phyloP scores from a whole-genome alignment of 64 coral and sea anemone genomes.

The Actinia tenebrosa region DNA sequence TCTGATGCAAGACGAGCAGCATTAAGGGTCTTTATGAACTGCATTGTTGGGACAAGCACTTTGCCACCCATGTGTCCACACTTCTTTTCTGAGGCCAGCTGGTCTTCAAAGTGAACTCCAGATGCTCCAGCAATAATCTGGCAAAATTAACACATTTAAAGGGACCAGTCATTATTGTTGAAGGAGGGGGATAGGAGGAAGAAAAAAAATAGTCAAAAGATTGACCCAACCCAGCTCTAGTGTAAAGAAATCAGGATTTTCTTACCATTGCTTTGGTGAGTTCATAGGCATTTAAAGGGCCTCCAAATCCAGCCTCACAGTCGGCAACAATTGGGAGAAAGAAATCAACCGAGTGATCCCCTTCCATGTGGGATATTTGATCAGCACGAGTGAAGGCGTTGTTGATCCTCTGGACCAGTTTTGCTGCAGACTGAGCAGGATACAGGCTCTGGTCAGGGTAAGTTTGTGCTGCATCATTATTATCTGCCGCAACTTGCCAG shows the following conservation, averaged over 20 bases:
- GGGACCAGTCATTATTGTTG: too few species aligned
- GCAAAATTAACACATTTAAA: not conserved
- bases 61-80: slow-evolving; percentile 99
- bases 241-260: not conserved
- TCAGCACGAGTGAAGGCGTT: slow-evolving; percentile 92
- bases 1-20: slow-evolving; percentile 85
- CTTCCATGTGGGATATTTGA: slow-evolving; percentile 94
- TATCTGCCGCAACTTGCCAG: slow-evolving; percentile 98
- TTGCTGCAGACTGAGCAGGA: slow-evolving; percentile 90
- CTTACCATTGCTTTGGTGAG: slow-evolving; percentile 93
- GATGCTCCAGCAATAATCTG: slow-evolving; percentile 88
- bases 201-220: too few species aligned
- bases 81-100: slow-evolving; percentile 98
- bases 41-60: slow-evolving; percentile 89
- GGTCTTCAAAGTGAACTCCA: slow-evolving; percentile 97
- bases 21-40: slow-evolving; percentile 91
- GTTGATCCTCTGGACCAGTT: slow-evolving; percentile 95
- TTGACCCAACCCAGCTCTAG: too few species aligned
- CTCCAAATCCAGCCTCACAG: slow-evolving; percentile 97
- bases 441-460: slow-evolving; percentile 98
- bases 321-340: slow-evolving; percentile 94
- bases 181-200: too few species aligned
- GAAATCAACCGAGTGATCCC: slow-evolving; percentile 60
- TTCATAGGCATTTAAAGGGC: slow-evolving; percentile 98
- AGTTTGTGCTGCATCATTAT: slow-evolving; percentile 87